phyloP scores from a whole-genome alignment of 2,113 vertebrate species.

The Brachypteracias leptosomus region DNA sequence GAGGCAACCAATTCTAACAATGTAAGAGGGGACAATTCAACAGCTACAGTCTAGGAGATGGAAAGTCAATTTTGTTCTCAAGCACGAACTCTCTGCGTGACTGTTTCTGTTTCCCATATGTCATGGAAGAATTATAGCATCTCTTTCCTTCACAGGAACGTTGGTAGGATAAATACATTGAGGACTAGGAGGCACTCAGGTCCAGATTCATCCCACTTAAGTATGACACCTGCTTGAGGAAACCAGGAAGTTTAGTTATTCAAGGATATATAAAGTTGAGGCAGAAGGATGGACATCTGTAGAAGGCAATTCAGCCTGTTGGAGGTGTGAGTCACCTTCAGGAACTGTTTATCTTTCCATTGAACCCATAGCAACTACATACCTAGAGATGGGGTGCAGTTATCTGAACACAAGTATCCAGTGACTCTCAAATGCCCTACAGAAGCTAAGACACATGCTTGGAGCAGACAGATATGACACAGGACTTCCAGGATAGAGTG shows the following conservation, averaged over 20 bases:
- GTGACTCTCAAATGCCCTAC: background rate
- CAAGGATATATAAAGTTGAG: background rate
- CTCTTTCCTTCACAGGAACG: background rate
- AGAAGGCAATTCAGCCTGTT: background rate
- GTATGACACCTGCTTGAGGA: background rate
- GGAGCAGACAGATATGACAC: rapidly evolving
- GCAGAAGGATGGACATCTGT: background rate
- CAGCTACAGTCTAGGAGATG: background rate
- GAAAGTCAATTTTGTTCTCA: background rate
- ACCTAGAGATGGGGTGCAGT: background rate
- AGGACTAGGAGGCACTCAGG: background rate
- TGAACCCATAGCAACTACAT: background rate
- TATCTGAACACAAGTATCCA: background rate
- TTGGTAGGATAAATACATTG: constrained; percentile 53
- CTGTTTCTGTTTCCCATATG: constrained; percentile 46
- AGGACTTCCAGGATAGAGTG: background rate
- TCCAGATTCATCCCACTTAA: constrained; percentile 18
- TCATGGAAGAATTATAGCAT: constrained; percentile 25
- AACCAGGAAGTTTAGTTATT: background rate
- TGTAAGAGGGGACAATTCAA: background rate
- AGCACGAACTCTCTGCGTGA: background rate
- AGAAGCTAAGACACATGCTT: background rate
- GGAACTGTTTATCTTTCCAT: background rate
- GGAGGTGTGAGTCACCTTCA: background rate
- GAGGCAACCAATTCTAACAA: background rate